Percentiles rank a stretch among this genome's conserved stretches.
Conservation (phyloP, 2,797 vertebrate genomes). For the Siniperca scherzeri region DNA sequence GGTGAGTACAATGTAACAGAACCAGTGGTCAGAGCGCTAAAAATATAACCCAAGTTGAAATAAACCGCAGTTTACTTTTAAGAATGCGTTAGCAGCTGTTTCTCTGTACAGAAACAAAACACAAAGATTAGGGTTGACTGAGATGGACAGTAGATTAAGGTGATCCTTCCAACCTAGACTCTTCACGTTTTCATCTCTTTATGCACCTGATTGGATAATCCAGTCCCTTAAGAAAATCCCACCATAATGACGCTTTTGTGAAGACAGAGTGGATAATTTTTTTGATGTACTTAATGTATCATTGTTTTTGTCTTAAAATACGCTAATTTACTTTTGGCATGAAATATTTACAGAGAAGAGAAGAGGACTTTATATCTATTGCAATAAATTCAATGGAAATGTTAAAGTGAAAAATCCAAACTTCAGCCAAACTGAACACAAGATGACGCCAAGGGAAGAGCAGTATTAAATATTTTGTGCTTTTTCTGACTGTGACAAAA, state of each 20-base stretch:
- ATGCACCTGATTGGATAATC: conserved; percentile 19
- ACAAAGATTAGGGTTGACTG: background rate
- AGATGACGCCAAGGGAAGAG: conserved; percentile 1
- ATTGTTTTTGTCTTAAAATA: conserved; percentile 6
- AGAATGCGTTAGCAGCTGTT: background rate
- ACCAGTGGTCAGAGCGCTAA: background rate
- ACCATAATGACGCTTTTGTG: background rate
- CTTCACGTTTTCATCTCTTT: background rate
- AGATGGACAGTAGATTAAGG: conserved; percentile 8
- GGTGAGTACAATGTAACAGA: background rate
- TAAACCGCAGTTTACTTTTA: background rate
- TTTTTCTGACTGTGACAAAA: conserved; percentile 42
- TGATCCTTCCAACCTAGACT: background rate
- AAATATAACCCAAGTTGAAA: too few relatives aligned
- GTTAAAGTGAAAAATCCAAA: conserved; percentile 12
- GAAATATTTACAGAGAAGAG: background rate
- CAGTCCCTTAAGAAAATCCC: conserved; percentile 17
- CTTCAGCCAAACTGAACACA: background rate
- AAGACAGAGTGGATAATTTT: background rate
- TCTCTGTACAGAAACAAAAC: conserved; percentile 4
- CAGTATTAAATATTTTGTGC: background rate
- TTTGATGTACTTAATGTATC: background rate
- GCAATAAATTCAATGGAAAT: background rate
- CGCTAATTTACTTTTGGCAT: conserved; percentile 7
- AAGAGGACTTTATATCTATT: background rate